Conservation (phyloP, 2,797 vertebrate genomes). For the Psittacula echo region DNA sequence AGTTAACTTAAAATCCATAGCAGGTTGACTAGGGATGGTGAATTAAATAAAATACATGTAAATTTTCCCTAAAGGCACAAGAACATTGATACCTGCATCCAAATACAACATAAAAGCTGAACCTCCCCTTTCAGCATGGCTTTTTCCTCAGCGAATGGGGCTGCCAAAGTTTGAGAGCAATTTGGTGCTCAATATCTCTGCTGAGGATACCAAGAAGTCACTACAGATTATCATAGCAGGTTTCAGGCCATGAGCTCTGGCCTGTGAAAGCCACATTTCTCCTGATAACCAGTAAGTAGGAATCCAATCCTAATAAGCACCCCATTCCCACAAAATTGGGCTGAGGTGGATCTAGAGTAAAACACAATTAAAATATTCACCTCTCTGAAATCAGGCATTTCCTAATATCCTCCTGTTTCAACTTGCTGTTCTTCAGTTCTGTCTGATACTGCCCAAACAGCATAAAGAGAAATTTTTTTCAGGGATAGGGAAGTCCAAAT, state of each 20-base stretch:
- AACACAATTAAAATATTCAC: not conserved
- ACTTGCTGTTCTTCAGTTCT: not conserved
- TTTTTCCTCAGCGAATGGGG: not conserved
- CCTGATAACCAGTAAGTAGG: not conserved
- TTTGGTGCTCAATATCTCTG: not conserved
- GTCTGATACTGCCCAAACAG: not conserved
- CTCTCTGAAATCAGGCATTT: not conserved
- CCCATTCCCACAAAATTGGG: not conserved
- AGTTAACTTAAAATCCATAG: slow-evolving; percentile 23
- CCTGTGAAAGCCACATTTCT: not conserved
- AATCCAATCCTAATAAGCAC: not conserved
- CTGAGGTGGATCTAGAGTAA: not conserved
- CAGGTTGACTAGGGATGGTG: not conserved
- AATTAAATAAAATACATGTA: not conserved
- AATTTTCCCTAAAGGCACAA: not conserved
- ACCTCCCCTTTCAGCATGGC: not conserved
- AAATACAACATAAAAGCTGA: not conserved
- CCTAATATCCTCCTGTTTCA: not conserved
- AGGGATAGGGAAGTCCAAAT: not conserved
- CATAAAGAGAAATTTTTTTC: not conserved
- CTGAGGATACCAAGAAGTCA: not conserved
- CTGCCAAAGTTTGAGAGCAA: not conserved
- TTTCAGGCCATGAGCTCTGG: not conserved
- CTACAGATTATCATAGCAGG: not conserved
- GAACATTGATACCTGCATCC: not conserved